Conservation (phyloP, 2,113 vertebrate species). For the Myiagra hebetior region DNA sequence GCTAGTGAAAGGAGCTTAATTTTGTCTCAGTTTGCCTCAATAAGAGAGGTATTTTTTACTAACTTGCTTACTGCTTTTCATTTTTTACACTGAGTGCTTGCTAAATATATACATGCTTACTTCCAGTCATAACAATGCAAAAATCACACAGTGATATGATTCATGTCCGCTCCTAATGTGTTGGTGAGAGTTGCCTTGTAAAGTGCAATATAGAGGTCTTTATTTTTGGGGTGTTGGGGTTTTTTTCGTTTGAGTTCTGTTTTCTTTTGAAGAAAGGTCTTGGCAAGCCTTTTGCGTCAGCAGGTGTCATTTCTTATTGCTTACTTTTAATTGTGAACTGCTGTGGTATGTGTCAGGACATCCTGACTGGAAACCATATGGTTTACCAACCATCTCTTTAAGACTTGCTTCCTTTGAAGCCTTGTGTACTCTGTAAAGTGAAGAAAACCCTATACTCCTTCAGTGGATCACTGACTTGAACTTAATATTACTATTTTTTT, state of each 20-base stretch:
- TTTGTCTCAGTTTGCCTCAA: neutral
- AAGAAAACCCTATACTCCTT: neutral
- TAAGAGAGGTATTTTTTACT: neutral
- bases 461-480: neutral
- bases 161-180: neutral
- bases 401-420: constrained; percentile 9
- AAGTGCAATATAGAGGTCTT: neutral
- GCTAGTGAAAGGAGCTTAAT: neutral
- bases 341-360: constrained; percentile 39
- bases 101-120: constrained; percentile 9
- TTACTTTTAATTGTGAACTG: constrained; percentile 45
- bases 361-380: constrained; percentile 56
- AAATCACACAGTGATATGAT: neutral
- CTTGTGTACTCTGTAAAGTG: neutral
- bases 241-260: neutral
- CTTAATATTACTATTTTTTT: neutral
- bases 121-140: constrained; percentile 28
- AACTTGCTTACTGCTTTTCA: neutral
- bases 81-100: neutral
- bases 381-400: neutral
- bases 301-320: constrained; percentile 20
- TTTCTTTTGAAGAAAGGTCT: constrained; percentile 2
- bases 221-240: neutral
- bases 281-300: constrained; percentile 19
- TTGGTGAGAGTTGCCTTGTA: neutral